Evolutionary conservation across 2,797 vertebrate genomes (phyloP), one percentile per base, ranked within the genome.

Genomic region (Gobionotothen gibberifrons): DNA sequence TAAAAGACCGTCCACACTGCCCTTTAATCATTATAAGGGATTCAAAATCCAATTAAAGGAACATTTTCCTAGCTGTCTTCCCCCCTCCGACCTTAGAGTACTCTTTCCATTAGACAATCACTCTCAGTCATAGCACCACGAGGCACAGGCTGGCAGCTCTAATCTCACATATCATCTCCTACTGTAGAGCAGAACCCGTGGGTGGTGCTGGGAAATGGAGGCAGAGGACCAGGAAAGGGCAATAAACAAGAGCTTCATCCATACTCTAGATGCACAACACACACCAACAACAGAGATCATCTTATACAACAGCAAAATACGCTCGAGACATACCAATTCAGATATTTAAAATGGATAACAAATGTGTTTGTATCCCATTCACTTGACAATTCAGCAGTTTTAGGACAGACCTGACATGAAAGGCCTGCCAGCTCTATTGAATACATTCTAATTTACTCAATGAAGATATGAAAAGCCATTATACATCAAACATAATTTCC

Each of bases 141-240:
- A 54, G 43, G 55, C 51, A n/a, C 44, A 51, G 42, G 58, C 78
- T 65, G 64, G 53, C 46, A 68, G 73, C 77, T 58, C 59, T 84
- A 79, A 82, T 86, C 76, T 74, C 65, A 79, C 88, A 58, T 65
- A 60, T 80, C 74, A 70, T 53, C 62, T 81, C 72, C 68, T 47
- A 73, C 52, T 42, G 53, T 60, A 32, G 54, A 78, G 46, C 49
- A 51, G 54, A 66, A 19, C 29, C 43, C 9, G n/a, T 70, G 84
- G 87, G 85, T 73, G 85, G 67, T 72, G 82, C 74, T 47, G 57
- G 62, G 54, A 48, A 58, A 78, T 40, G 48, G 69, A 87, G 58
- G 21, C 26, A 15, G 48, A 68, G 0, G 52, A 77, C 8, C 19
- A 39, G 56, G 26, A 66, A 52, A 81, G 56, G 52, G 21, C 12